Conservation (phyloP, 2,797 vertebrate genomes). For the Poeciliopsis presidionis region DNA sequence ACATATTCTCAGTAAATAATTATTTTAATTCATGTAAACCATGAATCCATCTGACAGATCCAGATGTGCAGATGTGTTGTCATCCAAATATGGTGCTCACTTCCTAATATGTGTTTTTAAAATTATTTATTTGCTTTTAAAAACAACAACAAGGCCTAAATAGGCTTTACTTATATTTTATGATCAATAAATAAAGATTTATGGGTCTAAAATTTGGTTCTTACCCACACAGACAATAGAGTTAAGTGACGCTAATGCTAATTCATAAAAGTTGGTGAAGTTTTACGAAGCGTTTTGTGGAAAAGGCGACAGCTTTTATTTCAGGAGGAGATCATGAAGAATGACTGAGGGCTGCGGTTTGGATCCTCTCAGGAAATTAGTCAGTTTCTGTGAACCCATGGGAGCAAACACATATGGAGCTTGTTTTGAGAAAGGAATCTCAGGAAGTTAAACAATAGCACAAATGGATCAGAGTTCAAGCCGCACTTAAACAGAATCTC, state of each 20-base stretch:
- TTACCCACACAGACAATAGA: neutral
- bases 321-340: slow-evolving; percentile 1
- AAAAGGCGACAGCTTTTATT: neutral
- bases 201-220: neutral
- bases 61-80: neutral
- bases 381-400: neutral
- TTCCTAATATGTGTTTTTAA: neutral
- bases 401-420: neutral
- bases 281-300: neutral
- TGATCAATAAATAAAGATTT: neutral
- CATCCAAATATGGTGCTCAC: neutral
- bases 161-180: neutral
- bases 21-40: neutral
- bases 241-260: neutral
- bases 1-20: neutral
- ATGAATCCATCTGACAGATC: neutral
- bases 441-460: neutral
- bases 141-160: neutral
- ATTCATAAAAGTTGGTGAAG: neutral
- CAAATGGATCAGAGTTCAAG: neutral
- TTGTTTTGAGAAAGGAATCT: neutral
- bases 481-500: neutral
- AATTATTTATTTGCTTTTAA: neutral
- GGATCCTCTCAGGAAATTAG: slow-evolving; percentile 21
- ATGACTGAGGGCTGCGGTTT: slow-evolving; percentile 8